Percentiles rank a stretch among this genome's conserved stretches.
These are phyloP conservation scores for Phataginus tricuspis DNA, from an alignment of 2,797 vertebrate genomes.

Conservation along the genomic window DNA sequence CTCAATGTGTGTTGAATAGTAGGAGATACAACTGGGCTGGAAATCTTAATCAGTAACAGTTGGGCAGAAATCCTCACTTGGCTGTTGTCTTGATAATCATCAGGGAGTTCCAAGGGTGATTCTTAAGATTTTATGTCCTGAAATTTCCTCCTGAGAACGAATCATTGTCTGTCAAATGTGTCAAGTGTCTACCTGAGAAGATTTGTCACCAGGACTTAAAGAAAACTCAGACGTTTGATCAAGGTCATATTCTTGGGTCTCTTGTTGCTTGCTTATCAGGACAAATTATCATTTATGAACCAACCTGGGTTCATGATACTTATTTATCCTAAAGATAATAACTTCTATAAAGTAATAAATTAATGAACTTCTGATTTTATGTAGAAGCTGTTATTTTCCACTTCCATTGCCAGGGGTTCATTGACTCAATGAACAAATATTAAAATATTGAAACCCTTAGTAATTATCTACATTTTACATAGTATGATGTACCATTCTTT, in stretches of 20 bases:
- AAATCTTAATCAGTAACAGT: constrained; percentile 23
- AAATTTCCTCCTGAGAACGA: constrained; percentile 47
- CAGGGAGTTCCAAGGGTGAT: neutral
- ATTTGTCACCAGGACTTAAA: neutral
- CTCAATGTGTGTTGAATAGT: neutral
- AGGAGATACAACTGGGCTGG: neutral
- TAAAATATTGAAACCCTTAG: constrained; percentile 15
- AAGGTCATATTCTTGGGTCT: neutral
- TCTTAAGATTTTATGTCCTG: constrained; percentile 57
- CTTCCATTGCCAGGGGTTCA: neutral
- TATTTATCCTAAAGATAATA: constrained; percentile 8
- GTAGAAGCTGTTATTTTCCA: neutral
- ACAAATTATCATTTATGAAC: constrained; percentile 18
- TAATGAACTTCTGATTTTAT: neutral
- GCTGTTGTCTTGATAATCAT: constrained; percentile 39
- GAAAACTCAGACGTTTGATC: neutral
- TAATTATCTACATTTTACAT: neutral
- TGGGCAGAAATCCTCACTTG: constrained; percentile 21
- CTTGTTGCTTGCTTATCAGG: neutral
- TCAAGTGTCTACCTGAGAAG: constrained; percentile 49
- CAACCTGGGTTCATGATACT: neutral
- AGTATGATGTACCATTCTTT: neutral
- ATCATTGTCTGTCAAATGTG: constrained; percentile 50
- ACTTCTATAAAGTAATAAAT: neutral
- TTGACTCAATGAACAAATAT: constrained; percentile 10